These are phyloP conservation scores for Lacanobia wlatinum DNA, from an alignment of 2,888 invertebrate genomes.

Conservation along the genomic window DNA sequence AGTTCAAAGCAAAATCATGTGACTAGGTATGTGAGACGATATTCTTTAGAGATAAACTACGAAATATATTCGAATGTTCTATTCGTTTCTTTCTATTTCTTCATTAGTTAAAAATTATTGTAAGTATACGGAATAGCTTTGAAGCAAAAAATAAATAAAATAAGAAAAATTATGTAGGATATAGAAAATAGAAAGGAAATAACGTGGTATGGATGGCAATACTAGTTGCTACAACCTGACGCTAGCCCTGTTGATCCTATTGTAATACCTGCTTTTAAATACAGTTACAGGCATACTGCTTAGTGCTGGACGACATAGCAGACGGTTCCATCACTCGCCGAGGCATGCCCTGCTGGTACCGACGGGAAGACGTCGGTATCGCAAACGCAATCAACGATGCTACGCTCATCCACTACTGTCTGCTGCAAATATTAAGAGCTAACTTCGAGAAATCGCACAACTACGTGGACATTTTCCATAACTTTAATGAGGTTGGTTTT, in stretches of 20 bases:
- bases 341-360: conserved; percentile 97
- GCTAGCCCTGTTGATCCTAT: background rate
- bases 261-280: background rate
- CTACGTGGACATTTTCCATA: conserved; percentile 93
- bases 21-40: too few relatives aligned
- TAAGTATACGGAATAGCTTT: too few relatives aligned
- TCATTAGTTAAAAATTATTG: too few relatives aligned
- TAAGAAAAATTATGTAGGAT: too few relatives aligned
- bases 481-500: conserved; percentile 93
- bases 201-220: too few relatives aligned
- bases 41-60: too few relatives aligned
- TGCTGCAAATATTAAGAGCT: conserved; percentile 93
- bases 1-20: too few relatives aligned
- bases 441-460: conserved; percentile 93
- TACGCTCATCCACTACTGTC: conserved; percentile 93
- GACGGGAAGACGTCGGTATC: conserved; percentile 92
- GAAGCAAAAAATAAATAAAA: too few relatives aligned
- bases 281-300: conserved; percentile 95
- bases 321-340: conserved; percentile 95
- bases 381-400: conserved; percentile 95
- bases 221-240: too few relatives aligned
- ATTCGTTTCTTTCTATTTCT: too few relatives aligned
- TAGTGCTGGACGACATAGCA: conserved; percentile 97
- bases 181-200: too few relatives aligned
- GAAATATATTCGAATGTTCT: too few relatives aligned